Evolutionary conservation across 2,797 vertebrate species (phyloP), one percentile per base, ranked within the genome.

Genomic region (Glyptemys insculpta): DNA sequence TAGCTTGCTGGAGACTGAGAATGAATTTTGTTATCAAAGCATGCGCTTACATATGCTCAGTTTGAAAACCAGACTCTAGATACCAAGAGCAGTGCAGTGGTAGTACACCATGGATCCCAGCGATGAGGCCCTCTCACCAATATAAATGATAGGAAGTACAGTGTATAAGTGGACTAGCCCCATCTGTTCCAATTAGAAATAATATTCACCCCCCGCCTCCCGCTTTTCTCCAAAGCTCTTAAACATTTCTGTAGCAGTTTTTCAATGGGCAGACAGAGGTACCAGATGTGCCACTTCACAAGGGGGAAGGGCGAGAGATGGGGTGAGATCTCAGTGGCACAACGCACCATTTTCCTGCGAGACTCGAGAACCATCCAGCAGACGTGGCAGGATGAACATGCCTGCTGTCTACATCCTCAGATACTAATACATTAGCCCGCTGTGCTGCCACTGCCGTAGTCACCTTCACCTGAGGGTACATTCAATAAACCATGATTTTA

Each of bases 401-500:
- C 82, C 31, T 88, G 27, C 50, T 62, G 65, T 72, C 37, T 78
- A 5, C 81, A 88, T 85, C 44, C 47, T 78, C 50, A 81, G 29
- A 49, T 34, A 74, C 21, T 68, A 87, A 81, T 6, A 59, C 10
- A 29, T 25, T 78, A 37, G n/a, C 2, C 44, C 89, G 37, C 7
- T 79, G 81, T 49, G 56, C 56, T 83, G 27, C 29, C 94, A 29
- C 25, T 92, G 31, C 31, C 57, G 47, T 31, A 82, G 18, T 25
- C 41, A 49, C 31, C 34, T 83, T 83, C 78, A 78, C 31, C 47
- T 59, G 4, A 29, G 50, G 88, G 72, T 37, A 90, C 0, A 3
- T 18, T 92, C 31, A 53, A 79, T 79, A 91, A 88, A 92, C 84
- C 14, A 50, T 11, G 10, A 82, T 88, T 94, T 91, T 59, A 90